Conservation (phyloP, 2,888 invertebrate species). For the Aphidius colemani region DNA sequence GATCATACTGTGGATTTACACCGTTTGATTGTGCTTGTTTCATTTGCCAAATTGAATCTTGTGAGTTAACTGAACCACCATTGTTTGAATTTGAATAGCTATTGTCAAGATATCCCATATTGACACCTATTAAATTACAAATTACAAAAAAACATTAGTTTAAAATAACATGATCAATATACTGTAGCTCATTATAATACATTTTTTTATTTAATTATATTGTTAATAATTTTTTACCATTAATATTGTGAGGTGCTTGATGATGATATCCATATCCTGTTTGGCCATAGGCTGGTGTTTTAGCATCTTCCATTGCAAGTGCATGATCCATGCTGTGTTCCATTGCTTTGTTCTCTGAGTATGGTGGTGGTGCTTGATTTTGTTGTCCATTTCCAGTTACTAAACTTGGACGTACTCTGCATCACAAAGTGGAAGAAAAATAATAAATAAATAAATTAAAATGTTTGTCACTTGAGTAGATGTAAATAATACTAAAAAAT, state of each 20-base stretch:
- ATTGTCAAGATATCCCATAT: constrained; percentile 89
- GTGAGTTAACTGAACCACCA: constrained; percentile 93
- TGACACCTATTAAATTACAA: constrained; percentile 67
- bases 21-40: constrained; percentile 83
- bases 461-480: constrained; percentile 17
- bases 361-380: constrained; percentile 86
- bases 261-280: constrained; percentile 83
- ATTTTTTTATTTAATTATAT: constrained; percentile 15
- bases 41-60: constrained; percentile 93
- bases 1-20: constrained; percentile 74
- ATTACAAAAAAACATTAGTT: not conserved
- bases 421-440: constrained; percentile 26
- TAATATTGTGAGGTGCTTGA: constrained; percentile 70
- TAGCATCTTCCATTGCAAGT: constrained; percentile 82
- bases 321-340: constrained; percentile 88
- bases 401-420: constrained; percentile 76
- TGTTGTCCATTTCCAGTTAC: constrained; percentile 73
- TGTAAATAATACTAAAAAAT: too few relatives aligned
- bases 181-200: not conserved
- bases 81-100: constrained; percentile 93
- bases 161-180: not conserved
- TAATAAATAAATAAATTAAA: not conserved
- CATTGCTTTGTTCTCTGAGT: constrained; percentile 91
- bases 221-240: constrained; percentile 62
- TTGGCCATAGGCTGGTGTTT: constrained; percentile 82